phyloP scores from a whole-genome alignment of 2,888 invertebrate species.

The Callyntrura sp. region DNA sequence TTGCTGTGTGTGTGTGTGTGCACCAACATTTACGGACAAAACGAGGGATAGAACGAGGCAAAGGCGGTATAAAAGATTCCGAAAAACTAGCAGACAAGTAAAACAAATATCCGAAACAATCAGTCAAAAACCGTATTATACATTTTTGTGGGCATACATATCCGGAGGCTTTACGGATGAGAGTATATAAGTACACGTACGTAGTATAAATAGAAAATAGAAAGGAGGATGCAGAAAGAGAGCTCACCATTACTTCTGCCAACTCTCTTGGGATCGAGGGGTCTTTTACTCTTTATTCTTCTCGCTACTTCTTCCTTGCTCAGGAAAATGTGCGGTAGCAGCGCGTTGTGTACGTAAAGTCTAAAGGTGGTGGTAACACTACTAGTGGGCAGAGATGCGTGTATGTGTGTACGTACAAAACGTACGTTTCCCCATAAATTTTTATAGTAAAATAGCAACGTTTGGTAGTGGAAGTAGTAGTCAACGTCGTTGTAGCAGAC shows the following conservation, averaged over 20 bases:
- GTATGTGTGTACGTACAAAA: background rate
- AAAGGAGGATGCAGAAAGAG: slow-evolving; percentile 60
- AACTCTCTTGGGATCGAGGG: slow-evolving; percentile 81
- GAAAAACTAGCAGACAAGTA: slow-evolving; percentile 45
- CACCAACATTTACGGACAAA: too few species aligned
- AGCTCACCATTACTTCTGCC: slow-evolving; percentile 75
- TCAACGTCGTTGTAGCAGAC: slow-evolving; percentile 20
- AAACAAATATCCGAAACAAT: slow-evolving; percentile 83
- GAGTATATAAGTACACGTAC: background rate
- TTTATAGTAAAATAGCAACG: too few species aligned
- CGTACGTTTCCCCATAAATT: background rate
- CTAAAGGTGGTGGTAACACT: slow-evolving; percentile 17
- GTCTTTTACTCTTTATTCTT: slow-evolving; percentile 76
- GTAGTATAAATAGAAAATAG: background rate
- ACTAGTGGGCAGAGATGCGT: slow-evolving; percentile 6
- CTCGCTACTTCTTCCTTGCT: slow-evolving; percentile 26
- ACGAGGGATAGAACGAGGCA: background rate
- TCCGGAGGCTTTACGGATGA: slow-evolving; percentile 58
- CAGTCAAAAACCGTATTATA: slow-evolving; percentile 78
- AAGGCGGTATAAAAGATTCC: slow-evolving; percentile 40
- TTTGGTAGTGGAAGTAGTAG: too few species aligned
- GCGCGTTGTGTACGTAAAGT: too few species aligned
- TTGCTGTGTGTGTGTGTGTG: too few species aligned
- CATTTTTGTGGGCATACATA: slow-evolving; percentile 23
- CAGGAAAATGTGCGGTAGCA: slow-evolving; percentile 32